A percentile compares a stretch with the other conserved stretches of the same genome.
phyloP scores from a whole-genome alignment of 2,888 invertebrate species.

The Ichneumoninae sp. region DNA sequence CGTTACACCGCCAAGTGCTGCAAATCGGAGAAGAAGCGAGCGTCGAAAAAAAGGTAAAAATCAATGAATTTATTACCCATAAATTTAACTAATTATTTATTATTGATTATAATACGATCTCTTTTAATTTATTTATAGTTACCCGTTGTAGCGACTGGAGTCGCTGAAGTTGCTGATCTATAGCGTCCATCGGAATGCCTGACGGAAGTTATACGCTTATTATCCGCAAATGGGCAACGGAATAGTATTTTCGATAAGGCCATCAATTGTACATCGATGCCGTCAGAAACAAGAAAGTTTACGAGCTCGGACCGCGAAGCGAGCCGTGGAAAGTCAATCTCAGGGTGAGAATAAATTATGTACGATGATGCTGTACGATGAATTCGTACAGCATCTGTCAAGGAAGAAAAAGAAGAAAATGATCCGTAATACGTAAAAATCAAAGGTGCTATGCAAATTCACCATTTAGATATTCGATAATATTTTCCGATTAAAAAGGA shows the following conservation, averaged over 20 bases:
- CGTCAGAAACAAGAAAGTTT: slow-evolving; percentile 93
- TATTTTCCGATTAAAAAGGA: no score
- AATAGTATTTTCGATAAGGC: slow-evolving; percentile 93
- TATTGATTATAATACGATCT: slow-evolving; percentile 19
- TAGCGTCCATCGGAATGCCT: slow-evolving; percentile 97
- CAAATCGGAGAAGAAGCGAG: slow-evolving; percentile 79
- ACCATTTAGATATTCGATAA: no score
- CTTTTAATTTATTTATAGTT: slow-evolving; percentile 64
- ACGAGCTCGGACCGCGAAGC: slow-evolving; percentile 90
- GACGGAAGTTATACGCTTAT: slow-evolving; percentile 96
- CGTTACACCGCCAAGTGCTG: slow-evolving; percentile 81
- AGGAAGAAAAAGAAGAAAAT: no score
- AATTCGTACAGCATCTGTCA: no score
- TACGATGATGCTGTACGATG: background rate
- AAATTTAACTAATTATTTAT: background rate
- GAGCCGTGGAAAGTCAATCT: slow-evolving; percentile 92
- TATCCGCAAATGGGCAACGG: slow-evolving; percentile 99
- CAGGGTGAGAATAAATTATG: slow-evolving; percentile 85
- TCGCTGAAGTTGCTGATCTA: slow-evolving; percentile 89
- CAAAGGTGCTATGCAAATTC: no score
- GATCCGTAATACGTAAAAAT: no score
- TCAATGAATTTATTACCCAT: background rate
- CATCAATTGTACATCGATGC: slow-evolving; percentile 95
- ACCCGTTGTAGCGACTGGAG: slow-evolving; percentile 74
- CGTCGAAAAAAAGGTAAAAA: slow-evolving; percentile 80